Evolutionary conservation across 2,797 vertebrate genomes (phyloP), one percentile per base, ranked within the genome.

Genomic region (Sebastes steindachneri): DNA sequence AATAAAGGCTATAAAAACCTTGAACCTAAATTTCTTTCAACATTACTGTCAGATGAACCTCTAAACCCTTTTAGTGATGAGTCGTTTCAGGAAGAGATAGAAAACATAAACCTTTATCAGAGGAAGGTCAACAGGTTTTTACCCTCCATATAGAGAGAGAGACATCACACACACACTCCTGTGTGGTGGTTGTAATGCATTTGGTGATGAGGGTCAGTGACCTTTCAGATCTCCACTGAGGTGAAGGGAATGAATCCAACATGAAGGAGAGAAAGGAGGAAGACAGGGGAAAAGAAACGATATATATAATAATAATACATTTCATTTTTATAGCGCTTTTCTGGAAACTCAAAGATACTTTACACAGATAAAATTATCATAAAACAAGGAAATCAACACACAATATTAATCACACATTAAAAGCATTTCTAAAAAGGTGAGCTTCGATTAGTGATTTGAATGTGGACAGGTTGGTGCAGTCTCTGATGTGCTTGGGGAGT

Each of bases 151-250:
- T 9, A 23, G 15, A 62, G 11, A 25, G 26, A 62, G 25, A 28
- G 37, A 41, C 12, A 41, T 14, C 35, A 60, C n/a, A 23, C 26
- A 17, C 53, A 69, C 31, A 54, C 28, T 15, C 14, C 12, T 15
- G 37, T 41, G 37, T 41, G 37, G 37, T 41, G 37, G 37, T 41
- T 41, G 66, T 71, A 73, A 82, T 85, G 82, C 73, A 60, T 74
- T 69, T 21, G n/a, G 63, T 78, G 77, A 77, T 77, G 74, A 72
- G 77, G 86, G 86, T 85, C 80, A 75, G 66, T 63, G 86, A 67
- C 80, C 83, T 82, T 58, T 80, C 12, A 48, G 57, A 58, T 68
- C 66, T 75, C 62, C 25, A 54, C 63, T 53, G 54, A 73, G 64
- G 41, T 62, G 74, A 77, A 41, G 9, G 51, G 67, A 82, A 77